Evolutionary conservation across 2,888 invertebrate species (phyloP).

Genomic region (Erebia ligea): DNA sequence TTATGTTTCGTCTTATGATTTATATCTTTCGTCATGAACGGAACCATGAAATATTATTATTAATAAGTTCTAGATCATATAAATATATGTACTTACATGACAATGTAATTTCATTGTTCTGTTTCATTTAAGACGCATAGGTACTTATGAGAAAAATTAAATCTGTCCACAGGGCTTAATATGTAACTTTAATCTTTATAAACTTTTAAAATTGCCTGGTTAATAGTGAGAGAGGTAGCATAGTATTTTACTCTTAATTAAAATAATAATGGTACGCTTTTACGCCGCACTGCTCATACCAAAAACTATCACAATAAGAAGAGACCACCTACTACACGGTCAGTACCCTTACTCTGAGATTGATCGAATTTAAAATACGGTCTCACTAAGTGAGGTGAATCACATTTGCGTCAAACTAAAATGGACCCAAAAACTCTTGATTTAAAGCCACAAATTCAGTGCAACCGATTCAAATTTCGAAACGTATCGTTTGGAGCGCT

Average conservation of each 20-base stretch:
- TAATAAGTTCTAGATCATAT: constrained; percentile 82
- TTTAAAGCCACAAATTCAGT: too few species aligned
- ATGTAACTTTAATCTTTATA: constrained; percentile 69
- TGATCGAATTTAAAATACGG: too few species aligned
- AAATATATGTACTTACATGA: constrained; percentile 67
- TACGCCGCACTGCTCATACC: constrained; percentile 13
- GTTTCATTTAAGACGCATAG: constrained; percentile 37
- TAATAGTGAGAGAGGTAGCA: constrained; percentile 79
- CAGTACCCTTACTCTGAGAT: too few species aligned
- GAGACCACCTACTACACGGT: too few species aligned
- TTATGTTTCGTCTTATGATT: not conserved
- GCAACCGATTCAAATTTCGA: too few species aligned
- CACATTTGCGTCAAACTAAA: too few species aligned
- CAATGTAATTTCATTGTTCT: constrained; percentile 14
- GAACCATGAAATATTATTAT: constrained; percentile 54
- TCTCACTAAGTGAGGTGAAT: too few species aligned
- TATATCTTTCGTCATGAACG: not conserved
- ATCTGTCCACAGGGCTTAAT: constrained; percentile 60
- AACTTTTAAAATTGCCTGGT: constrained; percentile 68
- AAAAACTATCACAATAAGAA: not conserved
- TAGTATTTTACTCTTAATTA: constrained; percentile 72
- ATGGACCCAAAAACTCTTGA: too few species aligned
- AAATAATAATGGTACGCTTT: constrained; percentile 50
- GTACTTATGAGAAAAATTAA: constrained; percentile 23
- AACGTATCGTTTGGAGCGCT: too few species aligned